Percentiles rank a stretch among this genome's conserved stretches.
These are phyloP conservation scores for Nibea albiflora DNA, from an alignment of 2,113 vertebrate species.

Conservation along the genomic window DNA sequence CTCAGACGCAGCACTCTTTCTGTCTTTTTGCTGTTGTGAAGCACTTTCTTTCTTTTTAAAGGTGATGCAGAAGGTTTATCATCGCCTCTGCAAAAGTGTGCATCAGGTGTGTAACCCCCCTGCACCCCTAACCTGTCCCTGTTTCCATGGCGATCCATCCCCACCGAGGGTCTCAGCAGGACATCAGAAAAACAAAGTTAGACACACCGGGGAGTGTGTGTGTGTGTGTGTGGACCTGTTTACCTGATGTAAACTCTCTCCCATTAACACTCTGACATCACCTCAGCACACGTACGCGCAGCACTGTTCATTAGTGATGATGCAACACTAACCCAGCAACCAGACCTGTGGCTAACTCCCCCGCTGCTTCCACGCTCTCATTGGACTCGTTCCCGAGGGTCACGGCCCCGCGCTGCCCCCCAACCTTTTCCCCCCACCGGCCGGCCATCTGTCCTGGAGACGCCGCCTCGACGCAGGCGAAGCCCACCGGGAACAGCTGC, in stretches of 20 bases:
- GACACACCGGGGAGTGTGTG: constrained; percentile 56
- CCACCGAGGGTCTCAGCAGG: constrained; percentile 66
- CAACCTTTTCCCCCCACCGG: not conserved
- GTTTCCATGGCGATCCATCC: constrained; percentile 74
- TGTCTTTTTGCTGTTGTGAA: not conserved
- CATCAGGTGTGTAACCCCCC: constrained; percentile 31
- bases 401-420: constrained; percentile 24
- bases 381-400: constrained; percentile 70
- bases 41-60: not conserved
- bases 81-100: constrained; percentile 15
- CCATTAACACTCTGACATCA: constrained; percentile 66
- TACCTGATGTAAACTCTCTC: constrained; percentile 45
- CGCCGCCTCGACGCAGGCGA: constrained; percentile 1
- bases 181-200: constrained; percentile 73
- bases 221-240: constrained; percentile 25
- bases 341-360: constrained; percentile 72
- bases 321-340: constrained; percentile 74
- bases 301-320: constrained; percentile 60
- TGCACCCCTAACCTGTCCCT: not conserved
- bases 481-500: constrained; percentile 73
- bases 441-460: constrained; percentile 72
- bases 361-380: constrained; percentile 48
- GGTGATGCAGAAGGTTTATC: constrained; percentile 3
- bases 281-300: constrained; percentile 25
- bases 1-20: not conserved